Conservation (phyloP, 2,113 vertebrate species). For the Eonycteris spelaea region DNA sequence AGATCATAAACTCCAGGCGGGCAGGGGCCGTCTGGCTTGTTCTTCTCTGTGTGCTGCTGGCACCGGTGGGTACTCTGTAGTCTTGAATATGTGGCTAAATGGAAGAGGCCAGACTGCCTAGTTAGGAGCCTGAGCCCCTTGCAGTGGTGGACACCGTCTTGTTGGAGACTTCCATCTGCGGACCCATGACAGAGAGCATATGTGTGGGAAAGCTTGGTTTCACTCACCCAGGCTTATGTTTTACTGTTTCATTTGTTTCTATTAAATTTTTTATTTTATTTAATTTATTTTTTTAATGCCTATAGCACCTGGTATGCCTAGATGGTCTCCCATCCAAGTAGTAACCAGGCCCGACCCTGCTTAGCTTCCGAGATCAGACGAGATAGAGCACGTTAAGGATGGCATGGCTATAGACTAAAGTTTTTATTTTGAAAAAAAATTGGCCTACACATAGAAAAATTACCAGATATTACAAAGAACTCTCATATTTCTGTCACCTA, state of each 20-base stretch:
- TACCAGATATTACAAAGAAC: too few relatives aligned
- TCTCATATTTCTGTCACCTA: background rate
- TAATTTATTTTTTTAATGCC: too few relatives aligned
- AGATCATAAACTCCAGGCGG: accelerated
- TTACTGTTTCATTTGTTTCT: background rate
- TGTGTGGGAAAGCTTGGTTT: background rate
- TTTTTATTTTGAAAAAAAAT: background rate
- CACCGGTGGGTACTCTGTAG: accelerated
- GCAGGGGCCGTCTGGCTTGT: background rate
- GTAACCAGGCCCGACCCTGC: too few relatives aligned
- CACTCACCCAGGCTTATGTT: background rate
- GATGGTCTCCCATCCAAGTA: too few relatives aligned
- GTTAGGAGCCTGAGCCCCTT: accelerated
- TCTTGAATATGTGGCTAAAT: background rate
- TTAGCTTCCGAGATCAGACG: too few relatives aligned
- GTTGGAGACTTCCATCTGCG: background rate
- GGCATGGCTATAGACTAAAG: background rate
- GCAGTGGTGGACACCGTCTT: accelerated
- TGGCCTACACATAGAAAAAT: background rate
- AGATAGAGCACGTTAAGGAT: too few relatives aligned
- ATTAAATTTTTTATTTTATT: background rate
- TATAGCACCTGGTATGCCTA: too few relatives aligned
- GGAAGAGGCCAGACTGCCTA: background rate
- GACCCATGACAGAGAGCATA: accelerated
- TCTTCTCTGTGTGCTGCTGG: background rate